Percentiles rank a stretch among this genome's conserved stretches.
phyloP scores from a whole-genome alignment of 2,797 vertebrate genomes.

The Natrix natrix region DNA sequence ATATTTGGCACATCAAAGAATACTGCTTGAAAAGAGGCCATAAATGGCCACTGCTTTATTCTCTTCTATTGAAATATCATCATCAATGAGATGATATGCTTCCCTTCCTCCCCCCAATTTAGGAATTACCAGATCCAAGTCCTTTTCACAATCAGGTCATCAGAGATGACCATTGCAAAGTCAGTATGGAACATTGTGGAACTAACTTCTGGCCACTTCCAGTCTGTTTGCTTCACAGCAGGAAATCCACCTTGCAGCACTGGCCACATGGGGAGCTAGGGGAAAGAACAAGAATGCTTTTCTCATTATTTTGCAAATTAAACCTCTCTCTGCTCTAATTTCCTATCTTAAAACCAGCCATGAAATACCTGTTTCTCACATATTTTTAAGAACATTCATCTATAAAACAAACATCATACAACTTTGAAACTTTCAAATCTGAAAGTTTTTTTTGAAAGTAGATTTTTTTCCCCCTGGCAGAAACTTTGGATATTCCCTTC shows the following conservation, averaged over 20 bases:
- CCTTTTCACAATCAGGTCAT: background rate
- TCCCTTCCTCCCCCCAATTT: background rate
- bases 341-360: background rate
- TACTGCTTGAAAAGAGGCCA: background rate
- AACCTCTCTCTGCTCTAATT: background rate
- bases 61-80: background rate
- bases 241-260: background rate
- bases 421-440: background rate
- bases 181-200: background rate
- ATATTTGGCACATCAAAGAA: background rate
- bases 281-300: background rate
- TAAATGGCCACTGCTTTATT: background rate
- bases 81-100: background rate
- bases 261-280: background rate
- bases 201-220: background rate
- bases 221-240: background rate
- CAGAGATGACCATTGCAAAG: background rate
- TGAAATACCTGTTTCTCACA: background rate
- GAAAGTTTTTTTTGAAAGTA: no score
- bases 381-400: background rate
- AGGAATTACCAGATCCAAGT: background rate
- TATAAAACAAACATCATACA: background rate
- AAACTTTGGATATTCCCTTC: background rate
- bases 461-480: background rate
- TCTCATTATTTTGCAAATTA: background rate